phyloP scores from a whole-genome alignment of 1,140 invertebrate genomes.

The Drosophila watanabei region DNA sequence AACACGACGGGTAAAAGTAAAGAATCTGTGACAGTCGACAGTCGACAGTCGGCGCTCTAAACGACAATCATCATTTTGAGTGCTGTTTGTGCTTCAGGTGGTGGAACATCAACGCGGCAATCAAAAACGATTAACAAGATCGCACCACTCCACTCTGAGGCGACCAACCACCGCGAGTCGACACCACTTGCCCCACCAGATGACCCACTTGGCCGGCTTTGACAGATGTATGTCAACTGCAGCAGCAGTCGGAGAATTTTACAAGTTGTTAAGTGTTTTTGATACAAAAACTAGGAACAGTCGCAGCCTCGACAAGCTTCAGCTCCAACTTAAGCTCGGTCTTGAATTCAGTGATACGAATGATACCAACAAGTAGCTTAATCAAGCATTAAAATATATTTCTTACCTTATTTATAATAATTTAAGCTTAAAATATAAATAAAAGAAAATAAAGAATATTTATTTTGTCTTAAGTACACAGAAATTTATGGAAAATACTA shows the following conservation, averaged over 20 bases:
- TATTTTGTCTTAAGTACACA: neutral
- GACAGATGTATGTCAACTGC: slow-evolving; percentile 81
- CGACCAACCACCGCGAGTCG: slow-evolving; percentile 12
- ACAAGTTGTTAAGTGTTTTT: slow-evolving; percentile 83
- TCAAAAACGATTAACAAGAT: slow-evolving; percentile 83
- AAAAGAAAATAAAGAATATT: neutral
- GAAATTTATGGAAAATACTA: accelerated
- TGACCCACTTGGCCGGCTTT: slow-evolving; percentile 69
- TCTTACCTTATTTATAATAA: neutral
- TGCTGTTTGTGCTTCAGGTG: slow-evolving; percentile 52
- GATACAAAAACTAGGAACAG: slow-evolving; percentile 75
- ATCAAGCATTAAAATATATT: neutral
- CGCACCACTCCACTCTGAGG: slow-evolving; percentile 48
- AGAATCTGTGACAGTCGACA: slow-evolving; percentile 49
- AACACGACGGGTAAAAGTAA: slow-evolving; percentile 25
- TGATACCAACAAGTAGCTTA: neutral
- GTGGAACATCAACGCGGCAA: slow-evolving; percentile 76
- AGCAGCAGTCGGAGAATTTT: slow-evolving; percentile 67
- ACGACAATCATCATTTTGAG: slow-evolving; percentile 70
- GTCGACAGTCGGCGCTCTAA: slow-evolving; percentile 57
- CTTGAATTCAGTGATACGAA: slow-evolving; percentile 26
- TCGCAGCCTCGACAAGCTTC: slow-evolving; percentile 21
- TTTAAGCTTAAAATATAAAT: neutral
- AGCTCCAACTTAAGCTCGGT: neutral
- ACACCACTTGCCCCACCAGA: slow-evolving; percentile 34